A percentile compares a stretch with the other conserved stretches of the same genome.
phyloP scores from a whole-genome alignment of 1,140 invertebrate species.

The Drosophila teissieri region DNA sequence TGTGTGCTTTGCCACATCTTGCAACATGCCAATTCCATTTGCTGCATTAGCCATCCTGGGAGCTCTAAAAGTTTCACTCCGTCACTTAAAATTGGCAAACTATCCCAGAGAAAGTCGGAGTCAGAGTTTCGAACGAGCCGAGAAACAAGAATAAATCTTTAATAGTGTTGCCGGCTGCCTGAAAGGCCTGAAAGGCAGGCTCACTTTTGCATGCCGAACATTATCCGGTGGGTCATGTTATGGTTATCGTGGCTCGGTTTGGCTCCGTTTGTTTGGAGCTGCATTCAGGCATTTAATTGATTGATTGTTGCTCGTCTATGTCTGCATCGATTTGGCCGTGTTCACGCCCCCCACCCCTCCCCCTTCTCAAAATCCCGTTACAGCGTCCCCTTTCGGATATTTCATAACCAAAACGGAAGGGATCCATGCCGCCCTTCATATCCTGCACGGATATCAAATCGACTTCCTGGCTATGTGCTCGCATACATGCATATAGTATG shows the following conservation, averaged over 20 bases:
- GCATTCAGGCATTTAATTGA: constrained; percentile 77
- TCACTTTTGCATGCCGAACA: constrained; percentile 42
- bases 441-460: constrained; percentile 68
- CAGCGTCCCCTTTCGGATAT: constrained; percentile 23
- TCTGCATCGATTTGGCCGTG: constrained; percentile 68
- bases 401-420: constrained; percentile 58
- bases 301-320: constrained; percentile 80
- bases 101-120: constrained; percentile 8
- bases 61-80: constrained; percentile 14
- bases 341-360: neutral
- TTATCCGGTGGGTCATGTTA: constrained; percentile 30
- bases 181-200: constrained; percentile 54
- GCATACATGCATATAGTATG: constrained; percentile 5
- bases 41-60: constrained; percentile 3
- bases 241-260: constrained; percentile 15
- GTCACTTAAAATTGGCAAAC: constrained; percentile 31
- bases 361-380: neutral
- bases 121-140: constrained; percentile 6
- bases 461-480: constrained; percentile 46
- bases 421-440: constrained; percentile 6
- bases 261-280: constrained; percentile 28
- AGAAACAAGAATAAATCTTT: constrained; percentile 56
- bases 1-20: neutral
- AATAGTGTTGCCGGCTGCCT: constrained; percentile 43
- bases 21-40: neutral